Evolutionary conservation across 2,888 invertebrate species (phyloP), one percentile per base, ranked within the genome.

Genomic region (Dryadula phaetusa): DNA sequence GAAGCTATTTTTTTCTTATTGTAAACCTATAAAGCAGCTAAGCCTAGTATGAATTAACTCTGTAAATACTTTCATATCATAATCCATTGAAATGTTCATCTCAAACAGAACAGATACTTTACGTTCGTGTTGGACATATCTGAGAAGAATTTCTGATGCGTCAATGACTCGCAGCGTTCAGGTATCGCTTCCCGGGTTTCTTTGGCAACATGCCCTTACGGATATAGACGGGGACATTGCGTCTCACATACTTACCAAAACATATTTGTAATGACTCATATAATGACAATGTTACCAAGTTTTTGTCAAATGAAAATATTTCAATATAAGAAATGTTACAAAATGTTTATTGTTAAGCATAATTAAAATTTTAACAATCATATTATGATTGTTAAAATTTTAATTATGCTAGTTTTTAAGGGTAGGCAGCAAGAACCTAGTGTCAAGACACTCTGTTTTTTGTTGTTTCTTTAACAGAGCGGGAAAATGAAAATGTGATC

Each of bases 121-220:
- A 60, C 66, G 67, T 66, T 62, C 32, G 46, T 40, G 20, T 49
- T 63, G 47, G 49, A 28, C 65, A 62, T 62, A 44, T 54, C 66
- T 63, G 52, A 61, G 62, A 69, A 70, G 74, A 68, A 74, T 75
- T 69, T 70, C 69, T 37, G 74, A 74, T 77, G 72, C 72, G 70
- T 70, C 72, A 72, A 73, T 72, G 72, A 74, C 74, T 74, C 68
- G 62, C 58, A 63, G 69, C 70, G 69, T 87, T 86, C 87, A 86
- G 86, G 85, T 87, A 87, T 84, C 86, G 79, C 79, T 75, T 72
- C 75, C 86, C 82, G 82, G 84, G 49, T 83, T 79, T 77, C 72
- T 79, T 82, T 91, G 90, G 90, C 90, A 90, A 40, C 16, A 64
- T 89, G 90, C 90, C 90, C 82, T 87, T 76, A 87, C 90, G 83